phyloP scores from a whole-genome alignment of 2,797 vertebrate genomes.

The Odontamblyopus rebecca region DNA sequence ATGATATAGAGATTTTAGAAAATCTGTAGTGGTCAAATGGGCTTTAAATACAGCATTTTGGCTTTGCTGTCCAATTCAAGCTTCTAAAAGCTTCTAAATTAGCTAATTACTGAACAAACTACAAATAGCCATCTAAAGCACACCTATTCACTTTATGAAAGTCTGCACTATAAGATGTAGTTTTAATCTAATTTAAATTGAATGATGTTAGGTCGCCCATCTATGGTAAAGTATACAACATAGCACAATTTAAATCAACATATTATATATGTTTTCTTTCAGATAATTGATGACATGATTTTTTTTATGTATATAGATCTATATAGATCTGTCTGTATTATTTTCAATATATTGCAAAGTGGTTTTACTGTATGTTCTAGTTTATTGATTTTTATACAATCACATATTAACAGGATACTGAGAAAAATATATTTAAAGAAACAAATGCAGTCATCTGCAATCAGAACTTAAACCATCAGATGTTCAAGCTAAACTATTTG shows the following conservation, averaged over 20 bases:
- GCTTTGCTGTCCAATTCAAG: background rate
- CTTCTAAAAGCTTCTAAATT: background rate
- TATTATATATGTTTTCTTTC: background rate
- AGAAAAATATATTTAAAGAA: background rate
- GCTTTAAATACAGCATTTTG: slow-evolving; percentile 13
- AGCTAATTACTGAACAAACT: background rate
- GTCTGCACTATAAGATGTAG: slow-evolving; percentile 1
- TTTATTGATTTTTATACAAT: background rate
- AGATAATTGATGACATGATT: background rate
- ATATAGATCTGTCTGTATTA: background rate
- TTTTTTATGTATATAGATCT: background rate
- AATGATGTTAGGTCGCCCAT: slow-evolving; percentile 1
- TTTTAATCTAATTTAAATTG: slow-evolving; percentile 3
- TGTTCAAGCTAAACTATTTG: background rate
- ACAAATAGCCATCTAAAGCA: slow-evolving; percentile 12
- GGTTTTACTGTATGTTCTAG: background rate
- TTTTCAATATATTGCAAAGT: background rate
- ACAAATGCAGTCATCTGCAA: background rate
- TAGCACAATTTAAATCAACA: background rate
- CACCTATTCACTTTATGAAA: slow-evolving; percentile 11
- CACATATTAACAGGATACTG: background rate
- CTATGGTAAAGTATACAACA: background rate
- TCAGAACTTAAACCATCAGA: background rate
- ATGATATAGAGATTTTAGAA: slow-evolving; percentile 19
- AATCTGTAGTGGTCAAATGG: slow-evolving; percentile 48